Evolutionary conservation across 1,140 invertebrate genomes (phyloP), one percentile per base, ranked within the genome.

Genomic region (Wiebesia pumilae): DNA sequence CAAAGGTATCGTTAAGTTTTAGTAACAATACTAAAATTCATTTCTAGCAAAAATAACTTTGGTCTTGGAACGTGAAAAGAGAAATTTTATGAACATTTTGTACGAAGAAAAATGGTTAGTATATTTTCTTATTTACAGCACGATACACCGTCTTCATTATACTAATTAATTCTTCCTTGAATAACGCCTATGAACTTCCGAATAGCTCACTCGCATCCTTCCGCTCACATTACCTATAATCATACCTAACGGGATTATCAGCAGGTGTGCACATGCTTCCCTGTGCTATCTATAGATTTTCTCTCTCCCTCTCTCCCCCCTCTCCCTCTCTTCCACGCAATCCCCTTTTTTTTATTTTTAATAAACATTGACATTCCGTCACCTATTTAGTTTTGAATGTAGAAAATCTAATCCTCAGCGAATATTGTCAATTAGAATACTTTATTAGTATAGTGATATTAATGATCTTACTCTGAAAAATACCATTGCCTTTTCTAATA

Each of bases 211-310:
- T 75, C 71, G 38, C 40, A 75, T 75, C 24, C 71, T 75, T 75
- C 71, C 71, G 40, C 40, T 75, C 12, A 75, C 38, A 75, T 27
- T 43, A 43, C 71, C 71, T 75, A 9, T 75, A 43, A 75, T 75
- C 71, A 75, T 43, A 75, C 24, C 71, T 75, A 75, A 75, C 71
- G 71, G 71, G 6, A 75, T 38, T 75, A 43, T 43, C 21, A 75
- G 38, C 27, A 75, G 38, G 3, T 75, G 43, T 21, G 38, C 71
- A n/a, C 38, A 43, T 43, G 19, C 4, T 71, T 35, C 35, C 33
- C 35, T 21, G n/a, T n/a, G n/a, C 10, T 71, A 30, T 33, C n/a
- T 33, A 30, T 62, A 62, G 3, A 7, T 27, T 7, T 4, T 30
- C 65, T n/a, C n/a, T 67, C n/a, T 6, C 65, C 30, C n/a, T 67